These are phyloP conservation scores for Ceuthmochares aereus DNA, from an alignment of 2,113 vertebrate genomes.

Conservation along the genomic window DNA sequence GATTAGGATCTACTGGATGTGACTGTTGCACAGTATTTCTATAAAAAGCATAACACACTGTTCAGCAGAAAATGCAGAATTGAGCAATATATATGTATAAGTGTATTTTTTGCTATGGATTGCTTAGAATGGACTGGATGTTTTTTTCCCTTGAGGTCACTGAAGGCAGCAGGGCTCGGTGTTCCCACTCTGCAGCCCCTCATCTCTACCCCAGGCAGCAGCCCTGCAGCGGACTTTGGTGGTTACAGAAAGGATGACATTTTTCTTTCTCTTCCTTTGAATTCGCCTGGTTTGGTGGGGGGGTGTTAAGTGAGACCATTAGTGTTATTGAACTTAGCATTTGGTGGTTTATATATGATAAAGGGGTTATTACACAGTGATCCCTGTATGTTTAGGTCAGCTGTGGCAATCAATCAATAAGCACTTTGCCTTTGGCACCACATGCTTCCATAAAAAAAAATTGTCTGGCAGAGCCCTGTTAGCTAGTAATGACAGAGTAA, in stretches of 20 bases:
- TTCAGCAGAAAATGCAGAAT: background rate
- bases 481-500: slow-evolving; percentile 76
- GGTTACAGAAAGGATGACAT: background rate
- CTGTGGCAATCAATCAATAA: slow-evolving; percentile 79
- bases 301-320: slow-evolving; percentile 65
- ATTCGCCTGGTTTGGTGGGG: slow-evolving; percentile 10
- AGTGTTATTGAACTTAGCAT: slow-evolving; percentile 65
- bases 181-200: fast-evolving
- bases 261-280: background rate
- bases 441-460: slow-evolving; percentile 71
- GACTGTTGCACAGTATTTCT: background rate
- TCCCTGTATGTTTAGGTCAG: slow-evolving; percentile 76
- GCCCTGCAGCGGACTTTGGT: background rate
- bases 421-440: slow-evolving; percentile 78
- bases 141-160: background rate
- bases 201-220: background rate
- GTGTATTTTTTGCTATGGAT: background rate
- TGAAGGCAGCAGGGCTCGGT: background rate
- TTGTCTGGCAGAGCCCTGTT: slow-evolving; percentile 67
- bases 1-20: background rate
- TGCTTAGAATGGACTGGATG: background rate
- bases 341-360: slow-evolving; percentile 78
- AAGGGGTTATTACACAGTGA: slow-evolving; percentile 75
- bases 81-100: background rate
- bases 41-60: background rate